A percentile compares a stretch with the other conserved stretches of the same genome.
Evolutionary conservation across 2,113 vertebrate species (phyloP).

Genomic region (Nestor notabilis): DNA sequence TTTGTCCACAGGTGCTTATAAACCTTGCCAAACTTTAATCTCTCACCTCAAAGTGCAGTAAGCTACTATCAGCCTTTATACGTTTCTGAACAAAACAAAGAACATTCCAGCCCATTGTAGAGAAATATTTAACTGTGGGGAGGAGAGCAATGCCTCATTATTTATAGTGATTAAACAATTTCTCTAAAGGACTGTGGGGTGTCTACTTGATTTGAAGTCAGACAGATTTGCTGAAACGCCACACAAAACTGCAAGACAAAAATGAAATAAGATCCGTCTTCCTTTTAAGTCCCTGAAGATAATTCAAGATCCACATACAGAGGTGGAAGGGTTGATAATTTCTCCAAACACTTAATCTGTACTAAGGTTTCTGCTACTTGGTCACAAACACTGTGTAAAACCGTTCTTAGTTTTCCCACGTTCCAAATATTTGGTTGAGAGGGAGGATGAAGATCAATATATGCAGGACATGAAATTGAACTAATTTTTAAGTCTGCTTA

Average conservation of each 20-base stretch:
- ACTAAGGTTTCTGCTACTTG: neutral
- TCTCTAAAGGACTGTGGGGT: neutral
- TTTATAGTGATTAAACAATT: neutral
- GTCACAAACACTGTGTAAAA: neutral
- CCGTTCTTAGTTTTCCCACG: fast-evolving
- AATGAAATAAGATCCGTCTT: neutral
- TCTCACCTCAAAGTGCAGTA: neutral
- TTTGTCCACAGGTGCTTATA: neutral
- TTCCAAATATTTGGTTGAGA: neutral
- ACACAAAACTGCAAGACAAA: neutral
- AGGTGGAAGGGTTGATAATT: neutral
- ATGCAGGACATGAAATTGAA: neutral
- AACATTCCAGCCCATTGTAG: neutral
- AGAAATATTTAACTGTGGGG: neutral
- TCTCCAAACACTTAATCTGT: neutral
- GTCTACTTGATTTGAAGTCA: neutral
- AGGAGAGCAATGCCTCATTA: neutral
- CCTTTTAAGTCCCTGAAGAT: neutral
- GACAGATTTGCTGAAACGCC: neutral
- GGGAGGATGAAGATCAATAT: neutral
- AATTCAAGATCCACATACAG: neutral
- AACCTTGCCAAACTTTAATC: neutral
- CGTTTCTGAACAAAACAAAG: neutral
- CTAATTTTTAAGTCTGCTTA: neutral
- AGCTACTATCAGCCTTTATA: neutral